A percentile compares a stretch with the other conserved stretches of the same genome.
These are phyloP conservation scores for Amblyopsis rosae DNA, from an alignment of 2,113 vertebrate species.

Conservation along the genomic window DNA sequence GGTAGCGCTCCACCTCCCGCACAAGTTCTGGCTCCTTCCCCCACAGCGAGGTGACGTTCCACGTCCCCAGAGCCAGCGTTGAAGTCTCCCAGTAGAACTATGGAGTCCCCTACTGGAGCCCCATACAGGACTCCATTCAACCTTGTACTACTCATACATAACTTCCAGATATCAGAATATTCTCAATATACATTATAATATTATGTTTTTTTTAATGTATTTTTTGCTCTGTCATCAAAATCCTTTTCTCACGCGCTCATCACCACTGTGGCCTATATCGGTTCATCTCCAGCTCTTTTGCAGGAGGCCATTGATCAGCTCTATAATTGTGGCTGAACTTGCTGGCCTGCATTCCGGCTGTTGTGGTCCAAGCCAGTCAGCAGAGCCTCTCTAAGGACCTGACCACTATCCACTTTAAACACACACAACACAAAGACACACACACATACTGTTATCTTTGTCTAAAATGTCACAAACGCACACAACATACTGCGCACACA, in stretches of 20 bases:
- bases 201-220: no score
- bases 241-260: constrained; percentile 18
- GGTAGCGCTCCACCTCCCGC: no score
- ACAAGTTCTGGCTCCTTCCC: no score
- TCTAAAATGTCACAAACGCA: background rate
- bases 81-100: no score
- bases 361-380: constrained; percentile 35
- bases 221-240: constrained; percentile 16
- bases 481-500: background rate
- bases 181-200: no score
- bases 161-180: no score
- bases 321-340: constrained; percentile 62
- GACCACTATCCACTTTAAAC: constrained; percentile 29
- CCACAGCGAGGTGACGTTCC: no score
- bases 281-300: constrained; percentile 12
- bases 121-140: no score
- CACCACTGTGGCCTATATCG: background rate
- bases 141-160: no score
- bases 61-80: no score
- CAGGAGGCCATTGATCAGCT: constrained; percentile 22
- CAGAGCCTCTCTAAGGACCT: constrained; percentile 10
- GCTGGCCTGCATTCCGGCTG: constrained; percentile 38
- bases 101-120: no score
- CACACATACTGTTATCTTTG: constrained; percentile 4
- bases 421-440: constrained; percentile 9